phyloP scores from a whole-genome alignment of 1,140 invertebrate genomes.

The Bombus difficillimus region DNA sequence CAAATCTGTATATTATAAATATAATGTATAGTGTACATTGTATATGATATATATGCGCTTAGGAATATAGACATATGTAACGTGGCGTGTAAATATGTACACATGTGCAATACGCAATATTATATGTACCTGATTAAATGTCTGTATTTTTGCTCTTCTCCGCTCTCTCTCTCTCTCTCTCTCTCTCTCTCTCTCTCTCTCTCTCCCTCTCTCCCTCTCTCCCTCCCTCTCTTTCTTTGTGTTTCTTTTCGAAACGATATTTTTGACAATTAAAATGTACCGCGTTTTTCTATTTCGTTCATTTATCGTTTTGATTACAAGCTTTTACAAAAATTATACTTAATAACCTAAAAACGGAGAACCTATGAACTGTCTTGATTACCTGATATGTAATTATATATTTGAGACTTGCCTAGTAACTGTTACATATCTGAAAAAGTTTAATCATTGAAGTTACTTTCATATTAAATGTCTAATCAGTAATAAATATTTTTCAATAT shows the following conservation, averaged over 20 bases:
- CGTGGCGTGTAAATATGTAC: background rate
- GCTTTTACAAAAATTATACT: background rate
- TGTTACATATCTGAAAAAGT: background rate
- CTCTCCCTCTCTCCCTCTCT: too few relatives aligned
- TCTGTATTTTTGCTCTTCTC: background rate
- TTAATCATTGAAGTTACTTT: background rate
- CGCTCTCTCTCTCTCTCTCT: too few relatives aligned
- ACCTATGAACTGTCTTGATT: too few relatives aligned
- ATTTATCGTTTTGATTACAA: background rate
- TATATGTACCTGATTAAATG: background rate
- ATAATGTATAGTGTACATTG: too few relatives aligned
- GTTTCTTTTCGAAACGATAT: background rate
- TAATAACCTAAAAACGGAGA: background rate
- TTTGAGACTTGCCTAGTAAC: too few relatives aligned
- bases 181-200: too few relatives aligned
- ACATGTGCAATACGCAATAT: background rate
- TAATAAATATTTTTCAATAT: background rate
- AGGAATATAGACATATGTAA: background rate
- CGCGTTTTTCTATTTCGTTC: background rate
- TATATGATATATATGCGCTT: background rate
- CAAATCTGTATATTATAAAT: background rate
- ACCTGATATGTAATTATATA: too few relatives aligned
- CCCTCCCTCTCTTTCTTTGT: background rate
- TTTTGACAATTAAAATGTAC: background rate
- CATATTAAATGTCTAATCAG: background rate